A percentile compares a stretch with the other conserved stretches of the same genome.
These are phyloP conservation scores for Terebella lapidaria DNA, from an alignment of 2,888 invertebrate species.

Conservation along the genomic window DNA sequence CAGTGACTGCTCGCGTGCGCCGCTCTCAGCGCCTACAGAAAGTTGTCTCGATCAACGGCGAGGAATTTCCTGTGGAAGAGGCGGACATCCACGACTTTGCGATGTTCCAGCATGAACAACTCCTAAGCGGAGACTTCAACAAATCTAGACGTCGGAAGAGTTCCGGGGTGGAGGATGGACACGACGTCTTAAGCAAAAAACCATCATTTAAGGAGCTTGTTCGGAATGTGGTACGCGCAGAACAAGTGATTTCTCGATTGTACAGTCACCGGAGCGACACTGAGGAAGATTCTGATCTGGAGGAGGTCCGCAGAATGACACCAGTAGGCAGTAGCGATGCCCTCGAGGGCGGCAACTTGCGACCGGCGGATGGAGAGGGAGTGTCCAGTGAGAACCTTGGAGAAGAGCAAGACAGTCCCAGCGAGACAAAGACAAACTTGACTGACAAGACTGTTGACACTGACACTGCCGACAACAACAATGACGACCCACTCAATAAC, in stretches of 20 bases:
- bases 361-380: background rate
- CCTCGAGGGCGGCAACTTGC: background rate
- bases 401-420: too few relatives aligned
- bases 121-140: conserved; percentile 19
- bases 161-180: conserved; percentile 3
- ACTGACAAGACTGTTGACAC: too few relatives aligned
- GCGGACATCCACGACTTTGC: conserved; percentile 50
- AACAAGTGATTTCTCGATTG: conserved; percentile 33
- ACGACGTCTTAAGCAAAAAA: conserved; percentile 10
- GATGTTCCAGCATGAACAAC: conserved; percentile 41
- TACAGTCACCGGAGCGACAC: conserved; percentile 28
- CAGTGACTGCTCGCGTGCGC: background rate
- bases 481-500: too few relatives aligned
- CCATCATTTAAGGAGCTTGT: conserved; percentile 41
- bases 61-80: conserved; percentile 30
- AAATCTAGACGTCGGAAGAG: conserved; percentile 10
- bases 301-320: conserved; percentile 14
- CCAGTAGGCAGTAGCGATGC: background rate
- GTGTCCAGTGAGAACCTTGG: too few relatives aligned
- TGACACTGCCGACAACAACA: too few relatives aligned
- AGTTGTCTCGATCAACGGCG: conserved; percentile 48
- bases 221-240: conserved; percentile 32
- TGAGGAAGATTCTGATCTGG: conserved; percentile 17
- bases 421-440: too few relatives aligned
- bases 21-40: conserved; percentile 14